Conservation (phyloP, 2,797 vertebrate species). For the Toxotes lorentzi region DNA sequence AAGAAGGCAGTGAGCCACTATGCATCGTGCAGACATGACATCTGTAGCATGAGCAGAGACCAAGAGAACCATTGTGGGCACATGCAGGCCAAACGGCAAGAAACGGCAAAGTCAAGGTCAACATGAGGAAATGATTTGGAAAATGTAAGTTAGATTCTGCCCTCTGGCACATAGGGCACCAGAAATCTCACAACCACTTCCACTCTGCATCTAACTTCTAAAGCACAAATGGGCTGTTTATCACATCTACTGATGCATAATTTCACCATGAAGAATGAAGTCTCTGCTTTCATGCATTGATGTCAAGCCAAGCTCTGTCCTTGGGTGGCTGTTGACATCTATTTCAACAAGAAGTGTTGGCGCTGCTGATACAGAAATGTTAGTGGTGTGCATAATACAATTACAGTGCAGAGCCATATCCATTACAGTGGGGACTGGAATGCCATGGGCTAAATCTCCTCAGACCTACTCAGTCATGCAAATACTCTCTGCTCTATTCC, state of each 20-base stretch:
- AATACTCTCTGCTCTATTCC: conserved; percentile 25
- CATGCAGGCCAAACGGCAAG: conserved; percentile 14
- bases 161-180: not conserved
- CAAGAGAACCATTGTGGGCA: conserved; percentile 21
- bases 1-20: not conserved
- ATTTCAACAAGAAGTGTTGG: conserved; percentile 34
- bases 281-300: conserved; percentile 6
- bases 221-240: conserved; percentile 37
- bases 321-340: conserved; percentile 35
- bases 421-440: conserved; percentile 30
- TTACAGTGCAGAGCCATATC: conserved; percentile 49
- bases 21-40: not conserved
- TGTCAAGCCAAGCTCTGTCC: conserved; percentile 30
- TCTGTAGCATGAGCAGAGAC: conserved; percentile 23
- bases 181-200: conserved; percentile 17
- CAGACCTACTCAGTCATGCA: conserved; percentile 42
- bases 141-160: conserved; percentile 14
- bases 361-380: conserved; percentile 25
- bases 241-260: conserved; percentile 27
- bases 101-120: conserved; percentile 46
- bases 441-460: conserved; percentile 26
- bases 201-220: conserved; percentile 8
- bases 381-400: conserved; percentile 40
- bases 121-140: conserved; percentile 7
- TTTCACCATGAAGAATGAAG: conserved; percentile 28